Conservation (phyloP, 2,797 vertebrate genomes). For the Coranthus polyacanthus region DNA sequence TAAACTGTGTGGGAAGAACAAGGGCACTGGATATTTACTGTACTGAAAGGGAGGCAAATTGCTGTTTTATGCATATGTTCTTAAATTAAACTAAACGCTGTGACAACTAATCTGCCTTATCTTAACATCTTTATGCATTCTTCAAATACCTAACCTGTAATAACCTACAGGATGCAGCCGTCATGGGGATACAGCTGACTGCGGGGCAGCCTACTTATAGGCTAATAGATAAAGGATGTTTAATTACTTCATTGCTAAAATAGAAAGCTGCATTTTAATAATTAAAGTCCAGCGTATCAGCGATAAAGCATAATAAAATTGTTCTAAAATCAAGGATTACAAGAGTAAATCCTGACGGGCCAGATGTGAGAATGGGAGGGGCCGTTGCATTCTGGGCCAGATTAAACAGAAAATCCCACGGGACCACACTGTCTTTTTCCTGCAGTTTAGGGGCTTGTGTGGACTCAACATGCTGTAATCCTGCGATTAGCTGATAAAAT, state of each 20-base stretch:
- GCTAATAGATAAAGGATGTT: constrained; percentile 79
- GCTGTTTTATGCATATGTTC: too few relatives aligned
- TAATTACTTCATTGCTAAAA: constrained; percentile 82
- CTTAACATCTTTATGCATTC: neutral
- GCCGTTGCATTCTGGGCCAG: constrained; percentile 68
- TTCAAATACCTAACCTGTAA: neutral
- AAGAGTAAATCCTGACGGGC: constrained; percentile 80
- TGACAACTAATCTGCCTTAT: neutral
- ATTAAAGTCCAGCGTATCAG: constrained; percentile 84
- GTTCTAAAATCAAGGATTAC: constrained; percentile 86
- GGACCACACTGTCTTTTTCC: constrained; percentile 69
- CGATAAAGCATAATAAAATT: constrained; percentile 83
- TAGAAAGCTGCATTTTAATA: constrained; percentile 86
- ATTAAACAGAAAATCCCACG: constrained; percentile 84
- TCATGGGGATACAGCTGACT: neutral
- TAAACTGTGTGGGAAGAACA: too few relatives aligned
- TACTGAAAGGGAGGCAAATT: neutral
- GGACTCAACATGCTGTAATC: constrained; percentile 89
- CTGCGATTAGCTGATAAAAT: constrained; percentile 88
- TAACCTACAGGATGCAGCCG: neutral
- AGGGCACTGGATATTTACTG: too few relatives aligned
- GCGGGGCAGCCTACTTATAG: constrained; percentile 41
- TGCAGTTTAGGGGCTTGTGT: constrained; percentile 80
- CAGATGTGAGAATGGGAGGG: constrained; percentile 83
- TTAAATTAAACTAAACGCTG: neutral